Conservation (phyloP, 2,797 vertebrate genomes). For the Platalea minor region DNA sequence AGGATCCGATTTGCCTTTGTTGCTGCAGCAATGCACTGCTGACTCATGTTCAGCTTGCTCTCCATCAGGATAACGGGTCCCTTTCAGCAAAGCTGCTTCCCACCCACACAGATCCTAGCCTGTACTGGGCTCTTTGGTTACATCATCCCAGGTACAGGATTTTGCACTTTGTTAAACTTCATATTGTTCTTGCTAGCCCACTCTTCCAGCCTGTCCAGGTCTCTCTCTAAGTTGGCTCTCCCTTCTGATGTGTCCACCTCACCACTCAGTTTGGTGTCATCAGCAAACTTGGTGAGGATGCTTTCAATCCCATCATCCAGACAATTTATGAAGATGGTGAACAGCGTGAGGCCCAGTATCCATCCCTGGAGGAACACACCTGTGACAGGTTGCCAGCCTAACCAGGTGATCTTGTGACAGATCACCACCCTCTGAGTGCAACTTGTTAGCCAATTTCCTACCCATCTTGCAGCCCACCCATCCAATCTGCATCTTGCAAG, state of each 20-base stretch:
- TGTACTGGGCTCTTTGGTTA: not conserved
- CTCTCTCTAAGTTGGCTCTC: not conserved
- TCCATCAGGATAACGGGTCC: not conserved
- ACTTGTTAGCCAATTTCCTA: not conserved
- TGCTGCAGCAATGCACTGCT: rapidly evolving
- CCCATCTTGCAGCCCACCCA: not conserved
- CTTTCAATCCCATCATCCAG: not conserved
- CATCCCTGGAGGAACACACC: not conserved
- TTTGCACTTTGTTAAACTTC: not conserved
- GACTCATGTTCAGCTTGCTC: not conserved
- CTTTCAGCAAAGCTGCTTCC: not conserved
- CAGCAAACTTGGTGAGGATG: not conserved
- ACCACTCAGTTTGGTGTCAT: not conserved
- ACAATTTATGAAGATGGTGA: not conserved
- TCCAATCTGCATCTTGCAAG: not conserved
- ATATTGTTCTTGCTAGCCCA: too few species aligned
- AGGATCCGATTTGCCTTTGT: not conserved
- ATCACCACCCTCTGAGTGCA: not conserved
- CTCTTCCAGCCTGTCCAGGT: not conserved
- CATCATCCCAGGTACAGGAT: not conserved
- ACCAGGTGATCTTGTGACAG: too few species aligned
- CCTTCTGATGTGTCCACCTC: not conserved
- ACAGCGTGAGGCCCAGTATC: not conserved
- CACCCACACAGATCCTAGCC: not conserved
- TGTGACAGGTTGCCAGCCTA: not conserved